A percentile compares a stretch with the other conserved stretches of the same genome.
Conservation (phyloP, 2,797 vertebrate species). For the Aphelocoma californica region DNA sequence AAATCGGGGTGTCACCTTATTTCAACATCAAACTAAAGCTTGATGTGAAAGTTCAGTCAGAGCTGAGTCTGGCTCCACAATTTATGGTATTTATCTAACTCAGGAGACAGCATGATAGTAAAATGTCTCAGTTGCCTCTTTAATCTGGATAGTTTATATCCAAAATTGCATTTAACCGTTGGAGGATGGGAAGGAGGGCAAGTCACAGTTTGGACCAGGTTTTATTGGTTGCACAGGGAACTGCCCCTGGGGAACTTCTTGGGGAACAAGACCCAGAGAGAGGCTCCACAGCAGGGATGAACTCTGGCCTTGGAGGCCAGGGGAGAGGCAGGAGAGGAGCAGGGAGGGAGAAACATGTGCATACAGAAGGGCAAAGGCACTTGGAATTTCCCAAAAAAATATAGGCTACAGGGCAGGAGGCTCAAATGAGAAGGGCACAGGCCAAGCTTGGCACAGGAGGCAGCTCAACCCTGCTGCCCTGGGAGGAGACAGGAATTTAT, state of each 20-base stretch:
- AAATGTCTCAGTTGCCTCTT: slow-evolving; percentile 31
- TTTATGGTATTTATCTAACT: slow-evolving; percentile 48
- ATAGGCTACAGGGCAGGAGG: slow-evolving; percentile 2
- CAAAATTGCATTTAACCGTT: background rate
- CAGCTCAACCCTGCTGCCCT: fast-evolving
- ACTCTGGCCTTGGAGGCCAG: background rate
- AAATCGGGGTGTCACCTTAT: slow-evolving; percentile 14
- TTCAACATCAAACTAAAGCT: slow-evolving; percentile 43
- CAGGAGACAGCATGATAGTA: slow-evolving; percentile 10
- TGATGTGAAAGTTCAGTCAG: slow-evolving; percentile 44
- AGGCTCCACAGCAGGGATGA: background rate
- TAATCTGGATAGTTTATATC: background rate
- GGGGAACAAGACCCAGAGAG: background rate
- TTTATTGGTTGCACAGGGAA: background rate
- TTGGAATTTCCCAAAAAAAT: background rate
- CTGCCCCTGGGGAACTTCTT: background rate
- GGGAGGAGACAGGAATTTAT: background rate
- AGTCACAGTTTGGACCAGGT: background rate
- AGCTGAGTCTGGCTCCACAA: background rate
- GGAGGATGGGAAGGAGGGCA: background rate
- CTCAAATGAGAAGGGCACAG: background rate
- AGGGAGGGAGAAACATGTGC: background rate
- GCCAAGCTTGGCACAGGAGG: background rate
- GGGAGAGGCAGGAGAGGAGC: background rate
- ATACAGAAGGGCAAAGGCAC: background rate